Percentiles rank a stretch among this genome's conserved stretches.
phyloP scores from a whole-genome alignment of 2,797 vertebrate species.

The Gallinago solitaria region DNA sequence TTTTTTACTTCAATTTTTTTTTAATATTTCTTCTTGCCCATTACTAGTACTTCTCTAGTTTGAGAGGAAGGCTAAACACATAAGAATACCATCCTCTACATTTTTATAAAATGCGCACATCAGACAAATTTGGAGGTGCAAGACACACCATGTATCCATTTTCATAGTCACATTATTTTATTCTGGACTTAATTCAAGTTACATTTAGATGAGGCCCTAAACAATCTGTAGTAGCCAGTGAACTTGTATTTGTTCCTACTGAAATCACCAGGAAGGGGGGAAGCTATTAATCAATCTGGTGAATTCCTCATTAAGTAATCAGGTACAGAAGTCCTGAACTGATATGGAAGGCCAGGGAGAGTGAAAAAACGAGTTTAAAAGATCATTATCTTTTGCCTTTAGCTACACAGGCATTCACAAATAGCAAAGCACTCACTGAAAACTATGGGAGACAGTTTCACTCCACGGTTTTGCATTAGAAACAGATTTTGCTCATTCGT shows the following conservation, averaged over 20 bases:
- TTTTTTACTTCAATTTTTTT: background rate
- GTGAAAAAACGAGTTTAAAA: background rate
- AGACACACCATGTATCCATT: background rate
- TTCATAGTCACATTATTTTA: background rate
- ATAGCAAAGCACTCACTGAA: background rate
- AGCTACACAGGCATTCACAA: background rate
- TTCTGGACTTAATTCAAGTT: background rate
- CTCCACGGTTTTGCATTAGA: background rate
- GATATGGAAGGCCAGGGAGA: background rate
- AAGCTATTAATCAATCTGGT: background rate
- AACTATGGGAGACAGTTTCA: background rate
- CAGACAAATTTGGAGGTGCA: background rate
- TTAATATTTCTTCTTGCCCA: background rate
- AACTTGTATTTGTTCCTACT: background rate
- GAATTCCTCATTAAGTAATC: background rate
- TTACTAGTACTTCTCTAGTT: background rate
- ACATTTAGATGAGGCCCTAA: background rate
- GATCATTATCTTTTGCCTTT: background rate
- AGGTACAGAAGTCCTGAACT: background rate
- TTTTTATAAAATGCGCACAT: background rate
- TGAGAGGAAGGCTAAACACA: background rate
- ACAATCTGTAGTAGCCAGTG: accelerated
- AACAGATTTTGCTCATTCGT: background rate
- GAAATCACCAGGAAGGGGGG: background rate
- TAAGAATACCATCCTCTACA: background rate